Conservation (phyloP, 2,113 vertebrate genomes). For the Archilochus colubris region DNA sequence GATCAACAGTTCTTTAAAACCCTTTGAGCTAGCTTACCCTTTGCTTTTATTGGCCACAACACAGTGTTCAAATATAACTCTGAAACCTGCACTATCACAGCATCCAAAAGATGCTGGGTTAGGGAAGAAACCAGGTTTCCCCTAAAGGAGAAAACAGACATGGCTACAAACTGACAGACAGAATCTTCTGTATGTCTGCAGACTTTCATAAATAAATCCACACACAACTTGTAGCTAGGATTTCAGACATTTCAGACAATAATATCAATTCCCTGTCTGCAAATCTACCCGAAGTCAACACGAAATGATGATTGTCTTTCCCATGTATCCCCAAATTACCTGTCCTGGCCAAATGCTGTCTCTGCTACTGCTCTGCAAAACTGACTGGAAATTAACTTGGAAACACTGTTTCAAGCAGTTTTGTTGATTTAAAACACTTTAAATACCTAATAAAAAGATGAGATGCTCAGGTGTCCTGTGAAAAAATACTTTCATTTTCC, state of each 20-base stretch:
- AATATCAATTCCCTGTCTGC: not conserved
- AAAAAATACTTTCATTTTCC: not conserved
- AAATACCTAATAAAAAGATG: not conserved
- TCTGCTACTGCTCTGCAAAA: not conserved
- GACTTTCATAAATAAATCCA: not conserved
- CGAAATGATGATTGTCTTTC: not conserved
- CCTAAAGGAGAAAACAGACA: not conserved
- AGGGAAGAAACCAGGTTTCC: not conserved
- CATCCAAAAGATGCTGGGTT: not conserved
- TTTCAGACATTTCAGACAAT: not conserved
- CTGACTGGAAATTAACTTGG: not conserved
- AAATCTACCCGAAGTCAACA: not conserved
- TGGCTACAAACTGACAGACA: not conserved
- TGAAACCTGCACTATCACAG: not conserved
- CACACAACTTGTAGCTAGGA: not conserved
- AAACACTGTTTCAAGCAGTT: not conserved
- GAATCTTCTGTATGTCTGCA: not conserved
- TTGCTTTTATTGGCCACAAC: not conserved
- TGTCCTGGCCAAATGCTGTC: not conserved
- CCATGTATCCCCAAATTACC: not conserved
- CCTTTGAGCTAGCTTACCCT: not conserved
- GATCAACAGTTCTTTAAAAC: not conserved
- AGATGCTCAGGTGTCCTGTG: not conserved
- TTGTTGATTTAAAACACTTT: not conserved
- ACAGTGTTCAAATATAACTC: not conserved